These are phyloP conservation scores for Bombus pyrosoma DNA, from an alignment of 1,140 invertebrate species.

Conservation along the genomic window DNA sequence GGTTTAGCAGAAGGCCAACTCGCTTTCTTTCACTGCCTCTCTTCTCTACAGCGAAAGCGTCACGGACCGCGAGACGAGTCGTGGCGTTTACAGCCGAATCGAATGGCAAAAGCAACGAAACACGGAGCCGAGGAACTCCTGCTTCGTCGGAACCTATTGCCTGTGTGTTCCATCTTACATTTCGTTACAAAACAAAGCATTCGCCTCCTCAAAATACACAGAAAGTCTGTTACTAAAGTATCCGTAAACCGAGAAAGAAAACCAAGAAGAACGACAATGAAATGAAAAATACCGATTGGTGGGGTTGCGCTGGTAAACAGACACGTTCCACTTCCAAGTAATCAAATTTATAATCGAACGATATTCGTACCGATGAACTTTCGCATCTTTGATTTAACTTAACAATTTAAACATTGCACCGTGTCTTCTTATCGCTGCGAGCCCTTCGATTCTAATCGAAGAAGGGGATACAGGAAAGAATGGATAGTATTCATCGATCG, in stretches of 20 bases:
- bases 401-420: too few species aligned
- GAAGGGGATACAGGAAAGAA: too few species aligned
- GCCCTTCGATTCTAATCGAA: rapidly evolving
- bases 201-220: too few species aligned
- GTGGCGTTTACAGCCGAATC: slow-evolving; percentile 74
- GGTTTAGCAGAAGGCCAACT: neutral
- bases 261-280: neutral
- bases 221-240: neutral
- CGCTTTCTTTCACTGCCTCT: slow-evolving; percentile 28
- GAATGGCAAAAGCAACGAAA: slow-evolving; percentile 71
- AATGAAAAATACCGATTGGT: neutral
- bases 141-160: slow-evolving; percentile 59
- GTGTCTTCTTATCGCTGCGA: too few species aligned
- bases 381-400: too few species aligned
- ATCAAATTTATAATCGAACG: too few species aligned
- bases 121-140: slow-evolving; percentile 63
- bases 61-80: slow-evolving; percentile 60
- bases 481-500: neutral
- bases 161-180: slow-evolving; percentile 48
- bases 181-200: neutral
- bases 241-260: neutral
- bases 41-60: slow-evolving; percentile 14
- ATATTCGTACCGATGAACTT: too few species aligned
- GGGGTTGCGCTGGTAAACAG: too few species aligned
- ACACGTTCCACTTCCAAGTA: too few species aligned